Evolutionary conservation across 2,797 vertebrate species (phyloP), one percentile per base, ranked within the genome.

Genomic region (Todus mexicanus): DNA sequence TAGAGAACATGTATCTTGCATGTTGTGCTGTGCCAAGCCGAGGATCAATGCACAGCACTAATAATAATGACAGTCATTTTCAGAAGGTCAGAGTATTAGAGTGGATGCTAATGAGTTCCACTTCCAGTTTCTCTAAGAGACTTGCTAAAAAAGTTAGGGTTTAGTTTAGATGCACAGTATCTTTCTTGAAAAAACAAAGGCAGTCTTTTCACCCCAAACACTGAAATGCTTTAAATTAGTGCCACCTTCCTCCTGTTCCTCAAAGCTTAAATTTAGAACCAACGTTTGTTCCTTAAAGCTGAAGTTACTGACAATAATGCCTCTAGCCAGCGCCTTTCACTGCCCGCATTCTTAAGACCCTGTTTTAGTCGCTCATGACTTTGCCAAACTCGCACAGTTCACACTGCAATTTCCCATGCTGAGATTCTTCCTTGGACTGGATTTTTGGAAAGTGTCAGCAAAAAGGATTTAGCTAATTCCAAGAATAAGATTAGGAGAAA

Each of bases 391-490:
- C 8, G 15, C 47, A 56, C 18, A 92, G 90, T 76, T 96, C 84
- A 73, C 76, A 48, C 69, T 91, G 90, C 92, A 94, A 92, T 92
- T 95, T 96, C 96, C 93, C 96, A 95, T 96, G 94, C 93, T 80
- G 95, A 85, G 90, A 92, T 64, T 35, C 92, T 77, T 92, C 90
- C 82, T 75, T 1, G 1, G 79, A 69, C 60, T 85, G 82, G 83
- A 89, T 92, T 94, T 96, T 94, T 94, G 72, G 69, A 85, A 89
- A 87, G 94, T 91, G 93, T 96, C 90, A 96, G 94, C 93, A 95
- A 92, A 93, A 95, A 89, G 35, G 76, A 66, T 26, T 87, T 84
- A 78, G 89, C 89, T 76, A 84, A 84, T 95, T 94, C 92, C 95
- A 96, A 96, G 89, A 95, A 90, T 66, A 89, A 94, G 90, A 94